These are phyloP conservation scores for Caenorhabditis wallacei DNA, from an alignment of 2,888 invertebrate genomes.

Conservation along the genomic window DNA sequence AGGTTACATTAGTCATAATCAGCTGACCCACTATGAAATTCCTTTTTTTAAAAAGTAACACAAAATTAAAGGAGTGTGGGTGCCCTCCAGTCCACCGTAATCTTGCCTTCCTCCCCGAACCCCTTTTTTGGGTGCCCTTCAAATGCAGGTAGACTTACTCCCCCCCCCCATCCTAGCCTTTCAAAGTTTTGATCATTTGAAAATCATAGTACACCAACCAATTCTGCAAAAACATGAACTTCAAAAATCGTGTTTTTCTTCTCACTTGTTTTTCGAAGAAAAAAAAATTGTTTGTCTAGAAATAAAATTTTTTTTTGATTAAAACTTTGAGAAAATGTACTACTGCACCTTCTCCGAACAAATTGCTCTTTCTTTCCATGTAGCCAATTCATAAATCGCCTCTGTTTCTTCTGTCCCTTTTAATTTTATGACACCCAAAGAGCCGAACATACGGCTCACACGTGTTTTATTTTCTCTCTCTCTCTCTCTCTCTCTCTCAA, in stretches of 20 bases:
- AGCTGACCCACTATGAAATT: no score
- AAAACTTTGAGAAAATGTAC: no score
- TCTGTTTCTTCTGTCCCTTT: constrained; percentile 11
- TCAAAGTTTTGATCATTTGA: neutral
- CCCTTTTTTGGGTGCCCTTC: neutral
- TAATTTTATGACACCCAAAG: constrained; percentile 53
- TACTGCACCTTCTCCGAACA: constrained; percentile 11
- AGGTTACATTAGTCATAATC: no score
- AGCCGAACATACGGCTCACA: constrained; percentile 59
- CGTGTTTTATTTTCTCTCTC: constrained; percentile 32
- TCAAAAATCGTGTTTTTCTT: neutral
- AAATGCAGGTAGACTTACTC: neutral
- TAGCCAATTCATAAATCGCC: constrained; percentile 18
- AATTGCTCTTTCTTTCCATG: constrained; percentile 4
- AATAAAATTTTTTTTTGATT: neutral
- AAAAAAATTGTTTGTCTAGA: no score
- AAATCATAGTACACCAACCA: neutral
- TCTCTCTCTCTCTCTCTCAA: no score
- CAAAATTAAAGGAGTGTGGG: no score
- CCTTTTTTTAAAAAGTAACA: no score
- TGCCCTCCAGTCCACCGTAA: no score
- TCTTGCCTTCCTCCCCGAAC: no score
- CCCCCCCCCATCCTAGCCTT: neutral
- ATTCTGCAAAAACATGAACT: neutral
- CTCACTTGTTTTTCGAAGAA: neutral